Evolutionary conservation across 2,888 invertebrate genomes (phyloP), one percentile per base, ranked within the genome.

Genomic region (Heliothis peltigera): DNA sequence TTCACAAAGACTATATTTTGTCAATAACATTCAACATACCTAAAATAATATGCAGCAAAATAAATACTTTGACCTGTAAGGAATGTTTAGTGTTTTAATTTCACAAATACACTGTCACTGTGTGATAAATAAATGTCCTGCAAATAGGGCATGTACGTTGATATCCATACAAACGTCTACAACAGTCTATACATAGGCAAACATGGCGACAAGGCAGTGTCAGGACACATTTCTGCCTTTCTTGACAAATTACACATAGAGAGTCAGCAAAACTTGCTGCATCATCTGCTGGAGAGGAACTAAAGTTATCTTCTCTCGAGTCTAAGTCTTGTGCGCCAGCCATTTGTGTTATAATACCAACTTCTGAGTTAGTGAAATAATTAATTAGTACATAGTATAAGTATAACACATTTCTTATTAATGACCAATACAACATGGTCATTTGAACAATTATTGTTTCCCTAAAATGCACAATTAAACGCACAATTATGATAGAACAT

Each of bases 201-300:
- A 96, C 90, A 89, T 96, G 96, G 18, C 95, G 91, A 77, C 96
- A 96, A 0, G 96, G 96, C 59, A 96, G 81, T 47, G 95, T 92
- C 44, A 96, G 84, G 17, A 96, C 94, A 91, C 95, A 95, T 84
- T 95, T 96, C 66, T 92, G 91, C 4, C 93, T 84, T 76, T 96
- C 96, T 77, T 95, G 95, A 71, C 96, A 96, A 70, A 96, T 94
- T 17, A 96, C 92, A 89, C 96, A 96, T 15, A 92, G 83, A 44
- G 90, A 86, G 80, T 95, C 95, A 12, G 89, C 85, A 66, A 84
- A 82, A 81, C 85, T 86, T 7, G 71, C 84, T 77, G 85, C 86
- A 44, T 88, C 89, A 69, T 83, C 86, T 68, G 85, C 85, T 63
- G 86, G 76, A 64, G 73, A 70, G 25, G 80, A 54, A 64, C 51